Evolutionary conservation across 37 sponge, comb jelly and placozoan species (phyloP).

Genomic region (Ianthella basta): DNA sequence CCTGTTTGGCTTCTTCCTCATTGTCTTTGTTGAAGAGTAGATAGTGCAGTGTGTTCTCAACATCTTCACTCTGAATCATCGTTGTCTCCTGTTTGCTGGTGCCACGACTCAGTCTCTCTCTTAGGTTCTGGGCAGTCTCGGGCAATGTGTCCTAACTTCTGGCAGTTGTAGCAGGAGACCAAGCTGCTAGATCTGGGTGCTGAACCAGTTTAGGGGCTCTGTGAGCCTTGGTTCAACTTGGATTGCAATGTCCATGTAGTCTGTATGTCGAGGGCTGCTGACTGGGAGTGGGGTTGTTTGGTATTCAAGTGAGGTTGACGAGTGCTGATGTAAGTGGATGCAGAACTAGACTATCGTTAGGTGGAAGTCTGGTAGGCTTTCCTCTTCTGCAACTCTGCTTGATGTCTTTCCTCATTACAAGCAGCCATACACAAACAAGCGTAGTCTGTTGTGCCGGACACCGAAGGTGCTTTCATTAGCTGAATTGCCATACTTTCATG

Average conservation of each 20-base stretch:
- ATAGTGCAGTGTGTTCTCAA: neutral
- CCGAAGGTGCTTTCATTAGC: constrained; percentile 33
- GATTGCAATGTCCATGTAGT: neutral
- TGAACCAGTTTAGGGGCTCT: neutral
- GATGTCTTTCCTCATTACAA: no score
- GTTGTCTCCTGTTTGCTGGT: neutral
- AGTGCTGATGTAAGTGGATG: neutral
- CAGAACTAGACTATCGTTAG: neutral
- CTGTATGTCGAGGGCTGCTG: neutral
- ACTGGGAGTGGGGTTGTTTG: neutral
- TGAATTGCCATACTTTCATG: constrained; percentile 26
- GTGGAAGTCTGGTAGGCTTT: neutral
- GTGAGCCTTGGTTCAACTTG: neutral
- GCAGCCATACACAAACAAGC: no score
- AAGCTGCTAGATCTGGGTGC: neutral
- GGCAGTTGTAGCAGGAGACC: neutral
- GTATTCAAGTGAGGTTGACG: neutral
- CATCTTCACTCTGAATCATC: neutral
- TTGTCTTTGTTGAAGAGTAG: neutral
- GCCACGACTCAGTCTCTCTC: neutral
- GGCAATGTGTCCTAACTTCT: neutral
- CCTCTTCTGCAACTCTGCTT: no score
- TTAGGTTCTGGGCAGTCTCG: neutral
- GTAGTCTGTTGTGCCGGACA: no score
- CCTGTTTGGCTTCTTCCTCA: neutral